Percentiles rank a stretch among this genome's conserved stretches.
These are phyloP conservation scores for Crocidura indochinensis DNA, from an alignment of 2,797 vertebrate species.

Conservation along the genomic window DNA sequence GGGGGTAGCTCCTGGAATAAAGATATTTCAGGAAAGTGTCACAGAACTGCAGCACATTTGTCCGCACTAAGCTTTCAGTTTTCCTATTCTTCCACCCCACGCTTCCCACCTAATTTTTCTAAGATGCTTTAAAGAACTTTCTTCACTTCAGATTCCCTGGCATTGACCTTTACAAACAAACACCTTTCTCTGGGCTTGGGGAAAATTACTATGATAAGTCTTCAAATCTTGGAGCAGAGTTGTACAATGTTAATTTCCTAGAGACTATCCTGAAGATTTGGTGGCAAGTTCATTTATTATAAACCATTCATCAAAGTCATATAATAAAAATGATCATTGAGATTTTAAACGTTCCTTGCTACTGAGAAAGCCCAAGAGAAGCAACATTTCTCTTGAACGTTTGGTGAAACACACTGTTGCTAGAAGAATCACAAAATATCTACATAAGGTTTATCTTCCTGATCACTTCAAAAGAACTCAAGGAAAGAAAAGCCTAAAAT, in stretches of 20 bases:
- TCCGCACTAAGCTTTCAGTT: conserved; percentile 26
- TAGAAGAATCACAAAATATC: conserved; percentile 43
- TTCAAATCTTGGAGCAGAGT: conserved; percentile 39
- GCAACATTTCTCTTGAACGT: neutral
- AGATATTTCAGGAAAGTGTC: conserved; percentile 81
- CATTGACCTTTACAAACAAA: conserved; percentile 26
- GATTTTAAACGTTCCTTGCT: conserved; percentile 54
- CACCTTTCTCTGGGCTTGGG: conserved; percentile 28
- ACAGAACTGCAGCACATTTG: conserved; percentile 74
- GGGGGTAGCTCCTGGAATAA: conserved; percentile 73
- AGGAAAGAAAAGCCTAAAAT: conserved; percentile 28
- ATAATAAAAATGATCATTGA: neutral
- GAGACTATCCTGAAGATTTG: conserved; percentile 34
- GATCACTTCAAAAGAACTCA: conserved; percentile 5
- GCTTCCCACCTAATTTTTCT: neutral
- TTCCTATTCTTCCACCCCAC: conserved; percentile 25
- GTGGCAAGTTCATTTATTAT: conserved; percentile 28
- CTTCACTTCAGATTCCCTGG: conserved; percentile 42
- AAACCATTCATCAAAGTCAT: conserved; percentile 58
- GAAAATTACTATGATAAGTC: conserved; percentile 61
- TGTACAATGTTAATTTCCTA: conserved; percentile 48
- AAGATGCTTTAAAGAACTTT: conserved; percentile 51
- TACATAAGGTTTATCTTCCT: conserved; percentile 44
- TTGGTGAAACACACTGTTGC: conserved; percentile 7
- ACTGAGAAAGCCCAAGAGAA: neutral